Conservation (phyloP, 2,888 invertebrate genomes). For the Nomada ruficornis region DNA sequence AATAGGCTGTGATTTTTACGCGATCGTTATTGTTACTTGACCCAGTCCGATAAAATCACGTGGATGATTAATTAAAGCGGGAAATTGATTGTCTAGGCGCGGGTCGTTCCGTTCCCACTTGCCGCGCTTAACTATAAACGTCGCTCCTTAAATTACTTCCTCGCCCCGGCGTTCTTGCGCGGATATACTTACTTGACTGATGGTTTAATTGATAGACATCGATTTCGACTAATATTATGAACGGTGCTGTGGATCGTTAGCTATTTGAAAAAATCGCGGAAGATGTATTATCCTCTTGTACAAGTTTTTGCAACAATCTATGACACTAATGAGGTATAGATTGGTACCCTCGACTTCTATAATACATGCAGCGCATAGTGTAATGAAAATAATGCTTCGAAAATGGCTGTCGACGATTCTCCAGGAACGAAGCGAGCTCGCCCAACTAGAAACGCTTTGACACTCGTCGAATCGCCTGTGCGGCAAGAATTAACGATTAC, state of each 20-base stretch:
- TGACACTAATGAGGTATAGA: no score
- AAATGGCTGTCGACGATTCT: no score
- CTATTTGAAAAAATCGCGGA: conserved; percentile 22
- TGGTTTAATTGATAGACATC: conserved; percentile 67
- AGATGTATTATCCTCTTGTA: conserved; percentile 47
- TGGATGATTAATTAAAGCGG: conserved; percentile 67
- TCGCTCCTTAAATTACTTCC: conserved; percentile 66
- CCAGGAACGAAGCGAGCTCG: no score
- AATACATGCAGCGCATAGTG: no score
- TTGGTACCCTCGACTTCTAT: no score
- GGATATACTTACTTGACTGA: conserved; percentile 55
- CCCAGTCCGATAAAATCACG: conserved; percentile 60
- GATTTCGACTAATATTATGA: conserved; percentile 61
- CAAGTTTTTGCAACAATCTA: background rate
- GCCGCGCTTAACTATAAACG: conserved; percentile 53
- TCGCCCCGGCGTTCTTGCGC: conserved; percentile 46
- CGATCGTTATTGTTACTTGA: conserved; percentile 60
- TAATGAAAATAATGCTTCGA: no score
- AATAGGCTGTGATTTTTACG: conserved; percentile 26
- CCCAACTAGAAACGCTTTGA: background rate
- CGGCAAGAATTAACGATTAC: conserved; percentile 71
- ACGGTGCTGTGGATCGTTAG: conserved; percentile 42
- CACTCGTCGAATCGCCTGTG: conserved; percentile 20
- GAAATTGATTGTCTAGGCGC: conserved; percentile 68
- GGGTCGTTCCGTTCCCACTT: conserved; percentile 53